Conservation (phyloP, 2,113 vertebrate species). For the Chaenogobius annularis region DNA sequence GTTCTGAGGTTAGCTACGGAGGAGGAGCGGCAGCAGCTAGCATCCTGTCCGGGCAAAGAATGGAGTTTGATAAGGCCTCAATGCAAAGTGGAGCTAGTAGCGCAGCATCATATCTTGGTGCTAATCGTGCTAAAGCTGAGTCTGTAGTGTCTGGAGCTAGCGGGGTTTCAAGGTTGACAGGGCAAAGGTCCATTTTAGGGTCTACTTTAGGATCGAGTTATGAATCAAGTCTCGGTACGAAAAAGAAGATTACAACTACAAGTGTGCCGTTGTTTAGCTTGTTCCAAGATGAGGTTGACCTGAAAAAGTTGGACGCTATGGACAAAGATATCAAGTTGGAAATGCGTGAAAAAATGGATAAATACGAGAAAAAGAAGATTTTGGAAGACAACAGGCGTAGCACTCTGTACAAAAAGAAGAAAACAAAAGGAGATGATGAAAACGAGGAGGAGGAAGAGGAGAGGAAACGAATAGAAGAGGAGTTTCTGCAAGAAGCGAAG, state of each 20-base stretch:
- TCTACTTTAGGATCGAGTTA: constrained; percentile 34
- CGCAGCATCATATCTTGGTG: constrained; percentile 62
- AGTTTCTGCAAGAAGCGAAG: constrained; percentile 61
- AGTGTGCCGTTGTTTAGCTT: constrained; percentile 91
- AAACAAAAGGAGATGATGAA: constrained; percentile 75
- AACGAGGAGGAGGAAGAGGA: constrained; percentile 70
- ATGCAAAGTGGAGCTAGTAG: constrained; percentile 67
- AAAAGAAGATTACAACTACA: constrained; percentile 78
- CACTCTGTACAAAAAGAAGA: constrained; percentile 93
- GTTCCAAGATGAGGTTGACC: constrained; percentile 89
- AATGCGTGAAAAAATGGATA: constrained; percentile 86
- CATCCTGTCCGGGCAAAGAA: constrained; percentile 47
- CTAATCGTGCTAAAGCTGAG: constrained; percentile 34
- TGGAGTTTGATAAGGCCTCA: constrained; percentile 83
- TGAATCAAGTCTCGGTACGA: constrained; percentile 41
- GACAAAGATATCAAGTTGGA: constrained; percentile 87
- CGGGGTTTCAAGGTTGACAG: constrained; percentile 50
- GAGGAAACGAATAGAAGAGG: constrained; percentile 65
- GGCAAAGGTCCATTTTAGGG: constrained; percentile 21
- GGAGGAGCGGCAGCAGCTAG: constrained; percentile 27
- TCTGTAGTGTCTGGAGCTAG: constrained; percentile 77
- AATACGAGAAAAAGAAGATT: constrained; percentile 90
- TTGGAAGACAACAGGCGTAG: constrained; percentile 90
- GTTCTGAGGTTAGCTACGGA: constrained; percentile 71
- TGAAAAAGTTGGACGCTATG: constrained; percentile 84